Evolutionary conservation across 2,113 vertebrate genomes (phyloP).

Genomic region (Oryzias melastigma): DNA sequence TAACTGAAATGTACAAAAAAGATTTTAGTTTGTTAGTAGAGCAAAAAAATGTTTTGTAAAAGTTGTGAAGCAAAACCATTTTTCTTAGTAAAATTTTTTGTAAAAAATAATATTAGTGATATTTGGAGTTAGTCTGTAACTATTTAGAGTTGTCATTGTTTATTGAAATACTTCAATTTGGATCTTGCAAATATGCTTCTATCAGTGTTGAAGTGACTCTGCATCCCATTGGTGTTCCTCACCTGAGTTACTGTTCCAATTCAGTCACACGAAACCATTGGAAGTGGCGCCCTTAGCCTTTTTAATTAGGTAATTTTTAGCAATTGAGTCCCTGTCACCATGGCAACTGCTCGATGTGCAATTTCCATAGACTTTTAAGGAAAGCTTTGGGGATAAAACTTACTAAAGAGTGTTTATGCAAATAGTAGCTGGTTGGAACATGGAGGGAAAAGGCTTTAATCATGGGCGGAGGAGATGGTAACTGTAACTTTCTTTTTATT

Average conservation of each 20-base stretch:
- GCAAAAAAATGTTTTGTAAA: too few relatives aligned
- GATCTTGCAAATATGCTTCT: conserved; percentile 6
- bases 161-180: too few relatives aligned
- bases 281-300: conserved; percentile 55
- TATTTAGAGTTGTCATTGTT: too few relatives aligned
- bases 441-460: conserved; percentile 6
- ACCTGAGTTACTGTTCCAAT: conserved; percentile 46
- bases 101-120: too few relatives aligned
- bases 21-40: too few relatives aligned
- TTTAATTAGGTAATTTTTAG: conserved; percentile 68
- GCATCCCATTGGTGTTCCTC: conserved; percentile 31
- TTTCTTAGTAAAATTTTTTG: too few relatives aligned
- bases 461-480: neutral
- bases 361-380: conserved; percentile 56
- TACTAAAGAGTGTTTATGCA: conserved; percentile 63
- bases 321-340: conserved; percentile 59
- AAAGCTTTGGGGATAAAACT: conserved; percentile 52
- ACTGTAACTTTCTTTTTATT: too few relatives aligned
- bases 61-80: too few relatives aligned
- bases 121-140: too few relatives aligned
- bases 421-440: conserved; percentile 29
- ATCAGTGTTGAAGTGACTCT: conserved; percentile 18
- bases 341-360: conserved; percentile 53
- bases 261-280: conserved; percentile 42
- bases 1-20: too few relatives aligned